Conservation (phyloP, 2,888 invertebrate species). For the Drosophila melanosoma region DNA sequence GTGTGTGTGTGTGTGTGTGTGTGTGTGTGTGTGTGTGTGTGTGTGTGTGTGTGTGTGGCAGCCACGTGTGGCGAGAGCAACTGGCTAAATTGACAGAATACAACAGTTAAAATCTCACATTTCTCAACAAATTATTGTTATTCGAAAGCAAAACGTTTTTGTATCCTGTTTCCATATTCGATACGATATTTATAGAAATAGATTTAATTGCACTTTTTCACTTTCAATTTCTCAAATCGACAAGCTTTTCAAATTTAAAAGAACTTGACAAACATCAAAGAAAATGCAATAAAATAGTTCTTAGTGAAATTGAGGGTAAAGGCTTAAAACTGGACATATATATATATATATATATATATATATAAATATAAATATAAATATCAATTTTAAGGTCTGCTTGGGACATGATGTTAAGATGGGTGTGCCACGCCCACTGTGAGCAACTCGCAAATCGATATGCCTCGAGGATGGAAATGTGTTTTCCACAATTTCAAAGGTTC, state of each 20-base stretch:
- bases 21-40: too few relatives aligned
- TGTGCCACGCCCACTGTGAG: background rate
- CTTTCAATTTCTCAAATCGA: background rate
- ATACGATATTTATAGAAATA: background rate
- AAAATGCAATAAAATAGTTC: background rate
- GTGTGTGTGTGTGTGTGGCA: conserved; percentile 1
- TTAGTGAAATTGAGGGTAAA: background rate
- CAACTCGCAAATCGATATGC: background rate
- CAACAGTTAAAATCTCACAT: background rate
- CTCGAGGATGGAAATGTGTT: conserved; percentile 1
- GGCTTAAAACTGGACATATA: background rate
- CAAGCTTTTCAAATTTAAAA: background rate
- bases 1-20: background rate
- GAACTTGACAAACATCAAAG: background rate
- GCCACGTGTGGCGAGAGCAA: conserved; percentile 21
- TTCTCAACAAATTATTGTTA: background rate
- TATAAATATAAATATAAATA: background rate
- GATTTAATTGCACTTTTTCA: background rate
- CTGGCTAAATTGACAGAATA: background rate
- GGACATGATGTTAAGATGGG: background rate
- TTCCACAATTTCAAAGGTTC: conserved; percentile 1
- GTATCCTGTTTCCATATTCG: background rate
- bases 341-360: background rate
- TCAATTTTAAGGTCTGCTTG: background rate
- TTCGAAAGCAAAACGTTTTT: background rate